Percentiles rank a stretch among this genome's conserved stretches.
phyloP scores from a whole-genome alignment of 1,140 invertebrate species.

The Chymomyza costata region DNA sequence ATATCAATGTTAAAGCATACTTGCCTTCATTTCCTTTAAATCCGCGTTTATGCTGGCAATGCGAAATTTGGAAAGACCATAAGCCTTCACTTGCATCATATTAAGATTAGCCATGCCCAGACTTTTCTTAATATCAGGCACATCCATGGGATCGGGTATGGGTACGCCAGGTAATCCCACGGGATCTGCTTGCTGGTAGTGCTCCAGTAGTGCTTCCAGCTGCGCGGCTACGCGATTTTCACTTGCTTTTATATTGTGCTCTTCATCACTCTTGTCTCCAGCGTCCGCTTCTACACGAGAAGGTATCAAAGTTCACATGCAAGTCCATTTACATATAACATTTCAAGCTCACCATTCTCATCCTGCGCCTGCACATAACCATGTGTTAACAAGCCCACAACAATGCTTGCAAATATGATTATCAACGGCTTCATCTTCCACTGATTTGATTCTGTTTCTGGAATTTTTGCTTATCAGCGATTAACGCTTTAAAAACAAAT shows the following conservation, averaged over 20 bases:
- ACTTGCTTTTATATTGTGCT: slow-evolving; percentile 68
- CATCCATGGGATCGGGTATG: slow-evolving; percentile 85
- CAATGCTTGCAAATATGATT: slow-evolving; percentile 24
- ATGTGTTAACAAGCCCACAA: slow-evolving; percentile 12
- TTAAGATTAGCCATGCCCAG: slow-evolving; percentile 83
- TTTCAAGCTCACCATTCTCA: slow-evolving; percentile 30
- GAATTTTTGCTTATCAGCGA: slow-evolving; percentile 30
- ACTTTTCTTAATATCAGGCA: slow-evolving; percentile 85
- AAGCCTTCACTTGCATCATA: slow-evolving; percentile 83
- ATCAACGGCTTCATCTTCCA: slow-evolving; percentile 47
- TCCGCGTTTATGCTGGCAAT: slow-evolving; percentile 81
- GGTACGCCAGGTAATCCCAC: slow-evolving; percentile 85
- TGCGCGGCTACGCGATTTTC: slow-evolving; percentile 83
- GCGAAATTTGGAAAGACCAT: slow-evolving; percentile 87
- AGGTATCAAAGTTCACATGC: too few species aligned
- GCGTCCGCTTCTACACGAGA: slow-evolving; percentile 1
- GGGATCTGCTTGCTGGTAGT: slow-evolving; percentile 88
- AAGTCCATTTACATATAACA: neutral
- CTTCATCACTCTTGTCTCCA: slow-evolving; percentile 35
- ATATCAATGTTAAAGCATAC: slow-evolving; percentile 45
- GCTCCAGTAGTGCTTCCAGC: slow-evolving; percentile 83
- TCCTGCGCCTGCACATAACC: slow-evolving; percentile 25
- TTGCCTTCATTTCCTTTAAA: slow-evolving; percentile 80
- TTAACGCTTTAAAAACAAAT: slow-evolving; percentile 1
- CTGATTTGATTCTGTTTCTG: slow-evolving; percentile 7